Evolutionary conservation across 2,113 vertebrate genomes (phyloP).

Genomic region (Heptranchias perlo): DNA sequence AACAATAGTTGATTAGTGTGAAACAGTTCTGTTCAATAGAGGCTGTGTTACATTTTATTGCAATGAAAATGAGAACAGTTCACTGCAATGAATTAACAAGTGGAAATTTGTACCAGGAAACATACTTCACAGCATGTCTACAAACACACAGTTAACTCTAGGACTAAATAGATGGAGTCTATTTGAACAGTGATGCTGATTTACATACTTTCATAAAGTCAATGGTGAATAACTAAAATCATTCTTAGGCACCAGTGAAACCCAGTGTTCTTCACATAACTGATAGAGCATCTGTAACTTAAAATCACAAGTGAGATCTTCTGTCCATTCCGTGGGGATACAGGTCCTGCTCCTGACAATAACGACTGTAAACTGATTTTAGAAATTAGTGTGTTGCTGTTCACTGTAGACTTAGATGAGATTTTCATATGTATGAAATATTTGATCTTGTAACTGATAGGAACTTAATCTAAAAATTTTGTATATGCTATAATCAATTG

Average conservation of each 20-base stretch:
- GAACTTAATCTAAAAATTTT: not conserved
- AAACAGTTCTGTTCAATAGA: not conserved
- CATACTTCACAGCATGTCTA: not conserved
- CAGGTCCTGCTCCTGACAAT: not conserved
- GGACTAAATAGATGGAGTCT: not conserved
- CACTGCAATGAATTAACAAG: not conserved
- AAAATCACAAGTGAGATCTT: not conserved
- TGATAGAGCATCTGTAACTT: not conserved
- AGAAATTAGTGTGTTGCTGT: not conserved
- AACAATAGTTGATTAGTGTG: not conserved
- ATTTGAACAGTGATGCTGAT: not conserved
- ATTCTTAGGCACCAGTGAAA: not conserved
- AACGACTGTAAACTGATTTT: not conserved
- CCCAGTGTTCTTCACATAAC: not conserved
- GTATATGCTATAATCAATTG: not conserved
- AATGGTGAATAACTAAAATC: not conserved
- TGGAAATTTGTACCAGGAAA: not conserved
- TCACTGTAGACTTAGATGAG: not conserved
- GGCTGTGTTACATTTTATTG: not conserved
- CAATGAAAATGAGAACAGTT: not conserved
- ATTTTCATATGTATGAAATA: not conserved
- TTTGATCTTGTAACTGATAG: not conserved
- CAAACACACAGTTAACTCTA: not conserved
- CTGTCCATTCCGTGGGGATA: not conserved
- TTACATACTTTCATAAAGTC: not conserved